Percentiles rank a stretch among this genome's conserved stretches.
Evolutionary conservation across 1,140 invertebrate species (phyloP).

Genomic region (Eumeta japonica): DNA sequence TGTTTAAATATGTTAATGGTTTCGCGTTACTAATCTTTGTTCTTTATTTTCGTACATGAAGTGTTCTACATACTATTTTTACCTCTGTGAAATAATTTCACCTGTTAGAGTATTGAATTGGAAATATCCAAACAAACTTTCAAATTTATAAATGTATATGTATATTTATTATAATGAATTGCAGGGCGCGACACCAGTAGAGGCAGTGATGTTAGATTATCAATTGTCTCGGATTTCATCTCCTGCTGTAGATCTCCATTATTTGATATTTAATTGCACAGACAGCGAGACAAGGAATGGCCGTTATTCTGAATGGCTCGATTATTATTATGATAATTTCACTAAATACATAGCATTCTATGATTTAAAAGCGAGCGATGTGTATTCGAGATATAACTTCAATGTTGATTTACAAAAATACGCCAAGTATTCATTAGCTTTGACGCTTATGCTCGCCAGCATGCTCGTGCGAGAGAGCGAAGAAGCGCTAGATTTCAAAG

Average conservation of each 20-base stretch:
- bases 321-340: constrained; percentile 17
- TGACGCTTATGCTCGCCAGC: background rate
- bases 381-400: constrained; percentile 10
- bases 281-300: constrained; percentile 12
- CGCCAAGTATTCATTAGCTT: background rate
- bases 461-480: background rate
- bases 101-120: too few species aligned
- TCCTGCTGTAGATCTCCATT: constrained; percentile 16
- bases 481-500: background rate
- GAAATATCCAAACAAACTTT: too few species aligned
- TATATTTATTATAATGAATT: constrained; percentile 7
- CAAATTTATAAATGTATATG: too few species aligned
- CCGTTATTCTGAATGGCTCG: constrained; percentile 20
- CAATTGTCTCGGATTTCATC: constrained; percentile 11
- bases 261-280: constrained; percentile 19
- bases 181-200: constrained; percentile 11
- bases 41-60: too few species aligned
- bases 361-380: constrained; percentile 13
- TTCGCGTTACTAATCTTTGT: too few species aligned
- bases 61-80: too few species aligned
- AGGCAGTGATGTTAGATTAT: constrained; percentile 21
- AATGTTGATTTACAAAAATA: background rate
- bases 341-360: constrained; percentile 11
- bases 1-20: too few species aligned
- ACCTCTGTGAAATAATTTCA: too few species aligned